Evolutionary conservation across 2,797 vertebrate genomes (phyloP).

Genomic region (Podarcis siculus): DNA sequence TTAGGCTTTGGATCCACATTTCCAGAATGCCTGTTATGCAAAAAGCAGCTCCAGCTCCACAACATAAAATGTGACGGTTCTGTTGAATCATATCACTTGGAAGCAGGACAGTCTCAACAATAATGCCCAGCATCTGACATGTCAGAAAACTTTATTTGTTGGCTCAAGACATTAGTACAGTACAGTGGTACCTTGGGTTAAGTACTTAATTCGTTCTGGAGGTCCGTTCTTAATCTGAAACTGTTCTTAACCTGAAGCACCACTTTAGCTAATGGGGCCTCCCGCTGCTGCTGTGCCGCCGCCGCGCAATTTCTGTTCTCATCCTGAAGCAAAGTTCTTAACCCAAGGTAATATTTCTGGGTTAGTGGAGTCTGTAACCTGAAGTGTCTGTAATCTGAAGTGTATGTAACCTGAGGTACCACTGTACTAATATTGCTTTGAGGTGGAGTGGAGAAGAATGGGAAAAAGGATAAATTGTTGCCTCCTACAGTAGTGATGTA

Average conservation of each 20-base stretch:
- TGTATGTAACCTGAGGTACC: no score
- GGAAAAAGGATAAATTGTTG: neutral
- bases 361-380: no score
- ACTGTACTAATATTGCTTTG: neutral
- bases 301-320: no score
- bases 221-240: no score
- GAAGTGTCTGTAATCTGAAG: no score
- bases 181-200: no score
- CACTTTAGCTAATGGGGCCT: no score
- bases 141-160: neutral
- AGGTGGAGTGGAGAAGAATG: neutral
- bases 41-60: neutral
- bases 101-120: neutral
- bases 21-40: neutral
- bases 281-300: no score
- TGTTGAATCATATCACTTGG: neutral
- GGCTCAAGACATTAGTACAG: neutral
- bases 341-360: no score
- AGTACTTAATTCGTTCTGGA: no score
- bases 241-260: no score
- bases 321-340: no score
- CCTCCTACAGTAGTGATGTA: neutral
- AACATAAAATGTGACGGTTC: neutral
- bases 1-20: neutral
- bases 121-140: neutral